Evolutionary conservation across 2,888 invertebrate species (phyloP), one percentile per base, ranked within the genome.

Genomic region (Mellilla xanthometata): DNA sequence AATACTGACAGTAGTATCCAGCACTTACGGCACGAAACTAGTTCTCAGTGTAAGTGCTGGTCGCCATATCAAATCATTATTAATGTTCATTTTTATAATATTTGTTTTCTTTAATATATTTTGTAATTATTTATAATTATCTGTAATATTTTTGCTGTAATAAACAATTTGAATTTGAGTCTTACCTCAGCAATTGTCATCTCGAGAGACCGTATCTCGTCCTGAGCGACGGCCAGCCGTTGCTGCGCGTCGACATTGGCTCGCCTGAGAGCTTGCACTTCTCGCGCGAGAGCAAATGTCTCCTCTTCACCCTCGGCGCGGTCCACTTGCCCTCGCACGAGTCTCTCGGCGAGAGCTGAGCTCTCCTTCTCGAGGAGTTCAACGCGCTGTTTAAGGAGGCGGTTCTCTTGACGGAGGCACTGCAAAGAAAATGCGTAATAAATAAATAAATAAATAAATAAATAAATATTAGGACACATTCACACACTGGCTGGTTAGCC

Each of bases 301-400:
- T 96, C 97, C 85, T 99, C 99, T 57, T 97, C 98, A 49, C 98
- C 98, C 76, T 98, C 97, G 0, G 98, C 99, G 3, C 97, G 91
- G 48, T 96, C 97, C 28, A 98, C 97, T 84, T 99, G 99, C 2
- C 97, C 97, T 12, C 95, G 92, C 7, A 98, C 97, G 52, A 99
- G 90, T 45, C 97, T 92, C 81, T 98, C 98, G 0, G 99, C 99
- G 48, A 99, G 84, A 41, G 97, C 96, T 3, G 97, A 96, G 39
- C 97, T 98, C 74, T 97, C 97, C 39, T 96, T 97, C 81, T 99
- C 99, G 40, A 99, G 88, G 56, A 98, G 93, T 70, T 99, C 99
- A 57, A 98, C 98, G 46, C 98, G 91, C 72, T 99, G 98, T 54
- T 97, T 93, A n/a, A 99, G 90, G 40, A 99, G 92, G 55, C 97